Base-by-base conservation (phyloP, 1,140 invertebrate species). In the Cotesia chilonis region DNA sequence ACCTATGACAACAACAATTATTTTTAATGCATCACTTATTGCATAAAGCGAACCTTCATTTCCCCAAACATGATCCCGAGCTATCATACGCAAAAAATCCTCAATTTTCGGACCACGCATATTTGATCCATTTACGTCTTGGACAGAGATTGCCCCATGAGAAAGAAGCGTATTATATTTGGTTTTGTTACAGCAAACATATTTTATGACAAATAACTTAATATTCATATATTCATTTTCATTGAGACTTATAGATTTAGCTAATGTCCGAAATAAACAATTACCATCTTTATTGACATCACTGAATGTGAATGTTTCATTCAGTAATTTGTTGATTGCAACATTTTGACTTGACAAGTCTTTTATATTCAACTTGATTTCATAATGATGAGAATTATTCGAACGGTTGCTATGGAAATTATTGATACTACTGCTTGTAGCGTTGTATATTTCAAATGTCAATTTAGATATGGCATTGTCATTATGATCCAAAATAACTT, bases 201-300 rank as follows among this genome's bases (percentile, higher is more conserved):
- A 55, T 14, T 55, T 17, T n/a, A 55, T 55, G 54, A 55, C 17
- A 55, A 55, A 55, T 55, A 55, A n/a, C 12, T n/a, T 17, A 4
- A 5, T 5, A 14, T 55, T 17, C 6, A n/a, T 14, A 55, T 55
- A 55, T 55, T 55, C 4, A 14, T 55, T n/a, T 17, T 55, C 54
- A 17, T 55, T 55, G 12, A 14, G 54, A 14, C 12, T 4, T 14
- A 55, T 55, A 14, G 17, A 17, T n/a, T 55, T 7, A 55, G 54
- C 54, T n/a, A 55, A 55, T n/a, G 54, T 6, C 17, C 54, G 54
- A n/a, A 55, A 55, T 17, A 55, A 55, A n/a, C 54, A 55, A 55
- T 55, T 55, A 14, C 54, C 54, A 55, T 55, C 54, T n/a, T 17
- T 17, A n/a, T 4, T n/a, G 4, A 55, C 54, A 55, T 55, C 4